Conservation (phyloP, 2,888 invertebrate species). For the Limnephilus rhombicus region DNA sequence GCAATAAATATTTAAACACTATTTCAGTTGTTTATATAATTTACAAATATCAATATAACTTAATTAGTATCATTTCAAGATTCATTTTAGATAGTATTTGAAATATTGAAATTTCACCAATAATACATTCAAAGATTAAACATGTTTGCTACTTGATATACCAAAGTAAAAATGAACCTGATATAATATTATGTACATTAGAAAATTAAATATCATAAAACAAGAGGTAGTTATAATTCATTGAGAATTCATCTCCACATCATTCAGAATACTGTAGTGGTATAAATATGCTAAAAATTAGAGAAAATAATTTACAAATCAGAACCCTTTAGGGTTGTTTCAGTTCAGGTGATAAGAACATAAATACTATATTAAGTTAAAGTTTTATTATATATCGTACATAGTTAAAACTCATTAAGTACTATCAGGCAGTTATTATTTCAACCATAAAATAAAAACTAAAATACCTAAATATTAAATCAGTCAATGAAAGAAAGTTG, state of each 20-base stretch:
- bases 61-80: constrained; percentile 31
- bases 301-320: constrained; percentile 36
- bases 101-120: constrained; percentile 22
- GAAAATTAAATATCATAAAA: constrained; percentile 60
- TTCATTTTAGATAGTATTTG: constrained; percentile 35
- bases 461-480: constrained; percentile 63
- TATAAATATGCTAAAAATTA: constrained; percentile 50
- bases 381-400: constrained; percentile 13
- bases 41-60: constrained; percentile 55
- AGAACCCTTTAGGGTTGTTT: constrained; percentile 26
- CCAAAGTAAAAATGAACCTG: not conserved
- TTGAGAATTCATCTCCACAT: constrained; percentile 63
- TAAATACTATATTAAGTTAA: constrained; percentile 44
- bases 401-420: constrained; percentile 60
- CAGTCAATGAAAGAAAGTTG: constrained; percentile 63
- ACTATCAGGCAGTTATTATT: constrained; percentile 64
- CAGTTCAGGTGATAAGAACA: constrained; percentile 35
- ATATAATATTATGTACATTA: constrained; percentile 48
- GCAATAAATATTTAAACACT: constrained; percentile 62
- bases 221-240: constrained; percentile 66
- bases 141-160: constrained; percentile 3
- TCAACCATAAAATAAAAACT: constrained; percentile 54
- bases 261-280: constrained; percentile 65
- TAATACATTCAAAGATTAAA: constrained; percentile 16
- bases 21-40: constrained; percentile 58